phyloP scores from a whole-genome alignment of 2,888 invertebrate species.

The Drosophila putrida region DNA sequence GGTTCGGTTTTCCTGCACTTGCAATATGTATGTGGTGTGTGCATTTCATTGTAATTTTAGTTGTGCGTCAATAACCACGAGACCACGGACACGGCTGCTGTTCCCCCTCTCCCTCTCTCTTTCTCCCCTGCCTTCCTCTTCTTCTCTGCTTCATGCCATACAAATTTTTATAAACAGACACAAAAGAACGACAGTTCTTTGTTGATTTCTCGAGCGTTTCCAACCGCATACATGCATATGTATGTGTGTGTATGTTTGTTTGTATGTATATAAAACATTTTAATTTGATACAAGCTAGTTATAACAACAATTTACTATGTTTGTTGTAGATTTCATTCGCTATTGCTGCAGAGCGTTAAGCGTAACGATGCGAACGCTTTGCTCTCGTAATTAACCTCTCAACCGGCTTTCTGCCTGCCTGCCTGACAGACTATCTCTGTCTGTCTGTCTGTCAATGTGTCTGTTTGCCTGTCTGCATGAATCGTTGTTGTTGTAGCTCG shows the following conservation, averaged over 20 bases:
- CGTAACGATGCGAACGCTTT: constrained; percentile 74
- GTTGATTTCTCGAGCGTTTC: constrained; percentile 51
- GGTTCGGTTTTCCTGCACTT: constrained; percentile 73
- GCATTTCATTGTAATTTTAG: constrained; percentile 72
- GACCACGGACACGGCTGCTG: constrained; percentile 12
- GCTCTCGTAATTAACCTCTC: constrained; percentile 79
- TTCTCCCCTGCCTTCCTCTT: constrained; percentile 2
- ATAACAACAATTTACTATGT: constrained; percentile 45
- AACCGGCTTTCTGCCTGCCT: constrained; percentile 74
- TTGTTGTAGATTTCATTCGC: constrained; percentile 26
- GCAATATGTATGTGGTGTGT: constrained; percentile 50
- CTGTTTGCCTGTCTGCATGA: constrained; percentile 23
- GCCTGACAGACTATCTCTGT: constrained; percentile 47
- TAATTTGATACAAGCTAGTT: constrained; percentile 53
- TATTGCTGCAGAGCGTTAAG: constrained; percentile 59
- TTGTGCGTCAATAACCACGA: constrained; percentile 70
- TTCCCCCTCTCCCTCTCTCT: constrained; percentile 7
- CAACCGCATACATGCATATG: constrained; percentile 37
- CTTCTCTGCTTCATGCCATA: constrained; percentile 13
- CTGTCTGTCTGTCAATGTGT: constrained; percentile 17
- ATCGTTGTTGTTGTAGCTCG: constrained; percentile 39
- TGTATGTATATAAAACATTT: constrained; percentile 35
- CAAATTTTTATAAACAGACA: constrained; percentile 23
- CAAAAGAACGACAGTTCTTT: constrained; percentile 54
- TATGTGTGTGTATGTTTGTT: not conserved